Evolutionary conservation across 2,888 invertebrate species (phyloP), one percentile per base, ranked within the genome.

Genomic region (Lydus trimaculatus): DNA sequence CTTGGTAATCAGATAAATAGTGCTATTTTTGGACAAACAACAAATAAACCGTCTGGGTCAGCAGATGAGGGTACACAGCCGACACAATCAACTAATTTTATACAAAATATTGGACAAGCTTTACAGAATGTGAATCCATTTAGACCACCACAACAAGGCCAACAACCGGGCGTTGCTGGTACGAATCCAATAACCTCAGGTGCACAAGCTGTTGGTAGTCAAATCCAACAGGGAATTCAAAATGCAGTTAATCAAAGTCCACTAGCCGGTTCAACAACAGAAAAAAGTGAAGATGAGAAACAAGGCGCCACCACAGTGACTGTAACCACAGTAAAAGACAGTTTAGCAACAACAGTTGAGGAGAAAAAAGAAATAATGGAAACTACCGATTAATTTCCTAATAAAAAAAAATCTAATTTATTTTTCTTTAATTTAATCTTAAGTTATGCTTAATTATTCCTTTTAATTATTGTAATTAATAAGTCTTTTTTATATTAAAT

Each of bases 41-140:
- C 61, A 25, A 36, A 36, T 43, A 52, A 52, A 63, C 63, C 63
- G 7, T 31, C 25, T 31, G 43, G 43, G 17, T 62, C 62, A 3
- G 63, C 56, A 56, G 63, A 63, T 28, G 52, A 43, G 17, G 48
- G 48, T 5, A 63, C 63, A 28, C 52, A 31, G 13, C 62, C 64
- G 0, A 61, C 61, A 5, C 65, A 65, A 43, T 25, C 64, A 5
- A 23, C 25, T 8, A 70, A 70, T 39, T 39, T 70, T 23, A 58
- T 70, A 36, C 61, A 61, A 15, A 64, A 43, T 23, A 64, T 70
- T 23, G 66, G 66, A 9, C 66, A 70, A 36, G 64, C 62, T 0
- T 33, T 70, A 31, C 65, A 66, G 20, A 65, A 63, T 17, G 64
- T 39, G 11, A 69, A 64, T 58, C 48, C 48, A 48, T 48, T 48